Evolutionary conservation across 2,888 invertebrate genomes (phyloP).

Genomic region (Volucella inanis): DNA sequence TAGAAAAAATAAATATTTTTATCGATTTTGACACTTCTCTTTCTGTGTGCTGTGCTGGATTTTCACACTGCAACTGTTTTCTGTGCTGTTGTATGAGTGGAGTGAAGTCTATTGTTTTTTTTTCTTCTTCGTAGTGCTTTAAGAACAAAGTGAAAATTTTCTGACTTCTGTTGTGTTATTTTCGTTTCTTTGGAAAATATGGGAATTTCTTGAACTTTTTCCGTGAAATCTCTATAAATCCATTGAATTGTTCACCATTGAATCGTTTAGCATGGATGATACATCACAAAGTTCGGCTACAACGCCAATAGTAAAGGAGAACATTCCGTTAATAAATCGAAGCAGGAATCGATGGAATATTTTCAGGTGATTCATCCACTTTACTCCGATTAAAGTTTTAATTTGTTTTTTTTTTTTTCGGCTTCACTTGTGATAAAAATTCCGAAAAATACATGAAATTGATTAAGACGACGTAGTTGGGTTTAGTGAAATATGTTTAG

Average conservation of each 20-base stretch:
- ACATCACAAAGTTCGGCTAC: conserved; percentile 84
- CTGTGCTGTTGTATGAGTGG: conserved; percentile 56
- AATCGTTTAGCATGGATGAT: conserved; percentile 81
- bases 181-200: conserved; percentile 57
- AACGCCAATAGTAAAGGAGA: conserved; percentile 86
- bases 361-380: conserved; percentile 84
- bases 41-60: conserved; percentile 9
- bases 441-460: conserved; percentile 2
- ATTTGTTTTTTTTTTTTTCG: conserved; percentile 1
- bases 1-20: conserved; percentile 16
- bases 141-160: conserved; percentile 69
- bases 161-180: conserved; percentile 33
- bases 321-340: conserved; percentile 88
- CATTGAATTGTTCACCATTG: conserved; percentile 58
- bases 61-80: conserved; percentile 36
- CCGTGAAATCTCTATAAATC: conserved; percentile 27
- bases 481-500: neutral
- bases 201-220: conserved; percentile 46
- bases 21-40: conserved; percentile 69
- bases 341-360: conserved; percentile 85
- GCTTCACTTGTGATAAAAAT: neutral
- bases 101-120: conserved; percentile 60
- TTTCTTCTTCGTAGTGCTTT: conserved; percentile 21
- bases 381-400: conserved; percentile 13
- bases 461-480: neutral